Evolutionary conservation across 1,140 invertebrate genomes (phyloP).

Genomic region (Gryon sp.): DNA sequence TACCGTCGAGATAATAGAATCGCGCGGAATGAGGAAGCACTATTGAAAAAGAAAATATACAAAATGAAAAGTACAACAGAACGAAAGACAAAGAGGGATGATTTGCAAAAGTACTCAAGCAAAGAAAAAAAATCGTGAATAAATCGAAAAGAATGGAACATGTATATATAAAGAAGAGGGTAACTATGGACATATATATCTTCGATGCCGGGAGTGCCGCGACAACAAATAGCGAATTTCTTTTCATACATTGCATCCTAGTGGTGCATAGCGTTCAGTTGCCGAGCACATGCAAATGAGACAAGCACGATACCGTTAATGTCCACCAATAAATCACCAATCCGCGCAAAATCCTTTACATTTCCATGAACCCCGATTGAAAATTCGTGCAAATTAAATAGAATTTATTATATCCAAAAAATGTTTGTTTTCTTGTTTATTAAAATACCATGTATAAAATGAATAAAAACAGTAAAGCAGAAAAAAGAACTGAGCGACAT

Average conservation of each 20-base stretch:
- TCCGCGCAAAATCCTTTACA: slow-evolving; percentile 7
- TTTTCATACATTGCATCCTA: slow-evolving; percentile 45
- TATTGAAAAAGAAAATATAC: slow-evolving; percentile 22
- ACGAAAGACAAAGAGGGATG: slow-evolving; percentile 37
- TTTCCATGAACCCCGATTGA: slow-evolving; percentile 13
- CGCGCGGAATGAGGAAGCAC: slow-evolving; percentile 70
- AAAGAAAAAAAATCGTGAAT: slow-evolving; percentile 34
- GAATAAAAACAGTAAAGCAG: too few species aligned
- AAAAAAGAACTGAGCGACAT: slow-evolving; percentile 8
- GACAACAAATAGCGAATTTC: slow-evolving; percentile 59
- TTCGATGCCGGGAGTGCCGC: slow-evolving; percentile 43
- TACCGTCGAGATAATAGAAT: slow-evolving; percentile 62
- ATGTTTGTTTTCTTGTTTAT: too few species aligned
- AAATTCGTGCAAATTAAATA: slow-evolving; percentile 22
- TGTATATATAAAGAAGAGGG: slow-evolving; percentile 55
- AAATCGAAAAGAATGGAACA: slow-evolving; percentile 37
- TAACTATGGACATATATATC: slow-evolving; percentile 56
- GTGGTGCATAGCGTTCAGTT: slow-evolving; percentile 59
- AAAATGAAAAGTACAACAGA: too few species aligned
- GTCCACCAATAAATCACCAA: slow-evolving; percentile 40
- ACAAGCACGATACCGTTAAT: slow-evolving; percentile 56
- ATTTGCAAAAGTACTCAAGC: slow-evolving; percentile 3
- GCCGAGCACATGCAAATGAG: slow-evolving; percentile 74
- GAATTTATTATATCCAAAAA: too few species aligned
- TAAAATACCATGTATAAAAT: too few species aligned